Conservation (phyloP, 2,888 invertebrate species). For the Endotricha flammealis region DNA sequence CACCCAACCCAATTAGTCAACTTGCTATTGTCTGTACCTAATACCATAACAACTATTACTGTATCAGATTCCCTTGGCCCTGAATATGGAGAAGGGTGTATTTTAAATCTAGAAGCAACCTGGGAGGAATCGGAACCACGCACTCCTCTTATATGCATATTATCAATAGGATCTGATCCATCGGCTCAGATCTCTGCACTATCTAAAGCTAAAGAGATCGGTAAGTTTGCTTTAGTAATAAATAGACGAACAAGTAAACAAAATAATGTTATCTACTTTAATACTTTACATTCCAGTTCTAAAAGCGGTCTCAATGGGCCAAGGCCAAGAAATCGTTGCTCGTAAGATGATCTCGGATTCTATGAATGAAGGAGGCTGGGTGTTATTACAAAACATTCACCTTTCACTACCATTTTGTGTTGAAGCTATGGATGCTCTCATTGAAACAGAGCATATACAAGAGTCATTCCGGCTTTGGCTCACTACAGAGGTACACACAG, state of each 20-base stretch:
- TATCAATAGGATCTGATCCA: constrained; percentile 97
- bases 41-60: too few relatives aligned
- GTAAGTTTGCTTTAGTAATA: constrained; percentile 79
- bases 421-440: constrained; percentile 92
- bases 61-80: constrained; percentile 87
- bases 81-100: constrained; percentile 94
- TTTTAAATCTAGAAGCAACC: constrained; percentile 93
- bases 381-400: constrained; percentile 96
- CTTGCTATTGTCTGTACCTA: too few relatives aligned
- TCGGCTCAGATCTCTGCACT: constrained; percentile 93
- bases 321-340: constrained; percentile 94
- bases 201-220: constrained; percentile 90
- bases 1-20: too few relatives aligned
- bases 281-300: constrained; percentile 69
- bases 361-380: constrained; percentile 92
- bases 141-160: constrained; percentile 93
- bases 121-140: constrained; percentile 93
- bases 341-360: constrained; percentile 88
- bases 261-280: too few relatives aligned
- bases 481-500: constrained; percentile 94
- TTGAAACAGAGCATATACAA: constrained; percentile 90
- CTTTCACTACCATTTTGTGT: constrained; percentile 96
- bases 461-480: constrained; percentile 94
- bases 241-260: too few relatives aligned
- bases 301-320: constrained; percentile 97